These are phyloP conservation scores for Dolichoris vasculosae DNA, from an alignment of 1,140 invertebrate species.

Conservation along the genomic window DNA sequence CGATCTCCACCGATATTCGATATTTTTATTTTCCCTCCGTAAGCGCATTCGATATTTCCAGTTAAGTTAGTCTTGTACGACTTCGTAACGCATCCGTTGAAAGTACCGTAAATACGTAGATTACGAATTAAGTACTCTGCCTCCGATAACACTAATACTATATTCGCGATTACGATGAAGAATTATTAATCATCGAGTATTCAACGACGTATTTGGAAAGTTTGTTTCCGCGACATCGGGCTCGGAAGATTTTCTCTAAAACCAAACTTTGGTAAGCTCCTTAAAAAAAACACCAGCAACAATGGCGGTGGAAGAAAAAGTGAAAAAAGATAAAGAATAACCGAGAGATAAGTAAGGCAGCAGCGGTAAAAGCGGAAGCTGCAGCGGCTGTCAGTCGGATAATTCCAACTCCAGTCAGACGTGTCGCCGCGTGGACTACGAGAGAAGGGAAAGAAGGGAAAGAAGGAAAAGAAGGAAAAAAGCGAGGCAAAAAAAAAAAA, in stretches of 20 bases:
- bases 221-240: background rate
- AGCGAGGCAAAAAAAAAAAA: too few relatives aligned
- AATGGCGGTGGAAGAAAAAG: background rate
- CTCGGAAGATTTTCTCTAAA: background rate
- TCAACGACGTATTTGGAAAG: background rate
- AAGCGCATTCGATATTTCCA: background rate
- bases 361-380: background rate
- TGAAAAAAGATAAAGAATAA: background rate
- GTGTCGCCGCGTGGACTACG: background rate
- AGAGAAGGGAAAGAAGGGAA: background rate
- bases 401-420: constrained; percentile 27
- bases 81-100: background rate
- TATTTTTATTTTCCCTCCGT: background rate
- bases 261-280: background rate
- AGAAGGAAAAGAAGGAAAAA: too few relatives aligned
- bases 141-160: too few relatives aligned
- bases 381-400: constrained; percentile 48
- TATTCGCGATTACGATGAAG: background rate
- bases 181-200: background rate
- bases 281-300: background rate
- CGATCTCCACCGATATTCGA: background rate
- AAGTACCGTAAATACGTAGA: background rate
- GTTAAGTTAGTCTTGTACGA: background rate
- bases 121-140: too few relatives aligned
- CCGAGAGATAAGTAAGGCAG: background rate